A percentile compares a stretch with the other conserved stretches of the same genome.
phyloP scores from a whole-genome alignment of 2,888 invertebrate genomes.

The Cheilosia pagana region DNA sequence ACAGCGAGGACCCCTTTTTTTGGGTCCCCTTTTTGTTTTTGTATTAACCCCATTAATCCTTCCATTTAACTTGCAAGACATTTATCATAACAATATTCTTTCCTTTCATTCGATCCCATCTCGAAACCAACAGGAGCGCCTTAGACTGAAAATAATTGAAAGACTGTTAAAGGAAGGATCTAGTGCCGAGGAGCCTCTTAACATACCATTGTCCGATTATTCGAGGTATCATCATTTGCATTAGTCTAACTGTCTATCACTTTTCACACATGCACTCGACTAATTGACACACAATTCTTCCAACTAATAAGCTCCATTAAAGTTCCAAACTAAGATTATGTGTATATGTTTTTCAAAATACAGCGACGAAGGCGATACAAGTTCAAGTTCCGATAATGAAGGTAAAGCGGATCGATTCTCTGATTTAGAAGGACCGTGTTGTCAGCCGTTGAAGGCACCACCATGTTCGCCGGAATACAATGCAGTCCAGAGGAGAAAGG shows the following conservation, averaged over 20 bases:
- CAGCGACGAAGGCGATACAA: conserved; percentile 92
- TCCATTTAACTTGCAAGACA: conserved; percentile 21
- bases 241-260: conserved; percentile 5
- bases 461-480: conserved; percentile 88
- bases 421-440: conserved; percentile 83
- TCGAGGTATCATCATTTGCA: conserved; percentile 87
- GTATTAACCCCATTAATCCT: conserved; percentile 18
- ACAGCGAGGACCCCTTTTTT: not conserved
- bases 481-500: conserved; percentile 80
- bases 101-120: conserved; percentile 52
- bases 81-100: conserved; percentile 27
- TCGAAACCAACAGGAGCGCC: conserved; percentile 86
- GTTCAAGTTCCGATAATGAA: conserved; percentile 88
- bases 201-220: conserved; percentile 93
- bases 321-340: conserved; percentile 1
- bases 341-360: conserved; percentile 21
- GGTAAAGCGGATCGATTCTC: conserved; percentile 82
- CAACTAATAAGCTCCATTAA: conserved; percentile 21
- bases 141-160: conserved; percentile 91
- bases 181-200: conserved; percentile 94
- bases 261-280: not conserved
- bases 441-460: conserved; percentile 85
- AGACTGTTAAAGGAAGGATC: conserved; percentile 92
- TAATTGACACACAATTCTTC: conserved; percentile 10
- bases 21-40: conserved; percentile 4